These are phyloP conservation scores for Bufotes viridis DNA, from an alignment of 2,797 vertebrate genomes.

Conservation along the genomic window DNA sequence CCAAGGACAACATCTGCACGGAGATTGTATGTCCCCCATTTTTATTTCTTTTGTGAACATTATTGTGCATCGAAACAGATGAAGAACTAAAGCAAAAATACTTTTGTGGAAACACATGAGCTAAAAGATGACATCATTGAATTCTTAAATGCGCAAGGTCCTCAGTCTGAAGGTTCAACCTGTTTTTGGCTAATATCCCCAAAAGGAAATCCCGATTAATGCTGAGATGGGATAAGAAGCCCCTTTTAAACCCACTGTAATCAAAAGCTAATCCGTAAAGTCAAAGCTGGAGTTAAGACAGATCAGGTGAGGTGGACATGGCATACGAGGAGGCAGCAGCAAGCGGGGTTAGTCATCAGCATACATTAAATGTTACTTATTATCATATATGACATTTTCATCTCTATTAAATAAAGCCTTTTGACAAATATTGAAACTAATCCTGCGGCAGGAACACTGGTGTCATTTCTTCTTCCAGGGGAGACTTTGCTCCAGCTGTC, in stretches of 20 bases:
- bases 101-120: neutral
- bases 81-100: neutral
- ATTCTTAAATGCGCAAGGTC: too few relatives aligned
- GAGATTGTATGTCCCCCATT: too few relatives aligned
- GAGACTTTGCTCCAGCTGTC: slow-evolving; percentile 39
- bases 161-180: too few relatives aligned
- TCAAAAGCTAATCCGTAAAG: neutral
- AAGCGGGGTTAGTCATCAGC: slow-evolving; percentile 6
- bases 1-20: too few relatives aligned
- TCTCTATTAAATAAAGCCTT: slow-evolving; percentile 27
- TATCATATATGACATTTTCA: slow-evolving; percentile 44
- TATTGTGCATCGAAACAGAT: neutral
- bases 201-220: neutral
- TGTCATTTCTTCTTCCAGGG: slow-evolving; percentile 9
- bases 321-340: neutral
- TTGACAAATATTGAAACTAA: slow-evolving; percentile 41
- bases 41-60: too few relatives aligned
- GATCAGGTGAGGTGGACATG: neutral
- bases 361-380: slow-evolving; percentile 40
- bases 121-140: neutral
- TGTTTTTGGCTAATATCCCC: neutral
- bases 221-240: neutral
- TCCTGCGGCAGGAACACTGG: slow-evolving; percentile 16
- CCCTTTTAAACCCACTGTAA: neutral
- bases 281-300: neutral